These are phyloP conservation scores for Callionymus lyra DNA, from an alignment of 2,113 vertebrate species.

Conservation along the genomic window DNA sequence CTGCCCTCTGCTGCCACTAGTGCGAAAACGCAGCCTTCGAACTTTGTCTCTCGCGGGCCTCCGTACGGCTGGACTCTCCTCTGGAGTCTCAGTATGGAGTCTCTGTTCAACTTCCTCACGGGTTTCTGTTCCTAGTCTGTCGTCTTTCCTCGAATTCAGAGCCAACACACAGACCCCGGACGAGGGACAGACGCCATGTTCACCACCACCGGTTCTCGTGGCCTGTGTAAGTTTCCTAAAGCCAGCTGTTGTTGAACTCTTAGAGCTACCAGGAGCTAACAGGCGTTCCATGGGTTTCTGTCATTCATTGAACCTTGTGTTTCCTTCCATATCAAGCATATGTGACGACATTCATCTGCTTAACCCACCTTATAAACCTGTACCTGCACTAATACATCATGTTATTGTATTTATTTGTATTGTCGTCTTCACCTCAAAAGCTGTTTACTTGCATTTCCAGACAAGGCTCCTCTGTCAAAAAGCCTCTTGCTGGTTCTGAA, in stretches of 20 bases:
- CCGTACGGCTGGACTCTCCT: constrained; percentile 22
- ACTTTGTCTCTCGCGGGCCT: constrained; percentile 3
- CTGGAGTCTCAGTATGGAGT: constrained; percentile 33
- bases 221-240: constrained; percentile 62
- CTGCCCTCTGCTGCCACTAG: constrained; percentile 11
- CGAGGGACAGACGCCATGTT: constrained; percentile 51
- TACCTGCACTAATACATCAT: too few species aligned
- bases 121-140: constrained; percentile 24
- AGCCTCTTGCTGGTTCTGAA: constrained; percentile 62
- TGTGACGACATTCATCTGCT: too few species aligned
- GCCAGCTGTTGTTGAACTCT: neutral
- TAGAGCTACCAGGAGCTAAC: constrained; percentile 11
- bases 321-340: too few species aligned
- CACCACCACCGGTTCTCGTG: constrained; percentile 65
- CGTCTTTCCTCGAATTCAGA: neutral
- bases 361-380: too few species aligned
- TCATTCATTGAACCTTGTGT: constrained; percentile 53
- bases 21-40: rapidly evolving
- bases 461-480: constrained; percentile 71
- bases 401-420: neutral
- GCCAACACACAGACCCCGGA: too few species aligned
- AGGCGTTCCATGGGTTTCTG: constrained; percentile 18
- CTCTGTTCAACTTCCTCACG: constrained; percentile 39
- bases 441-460: constrained; percentile 34
- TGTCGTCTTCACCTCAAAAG: neutral